phyloP scores from a whole-genome alignment of 2,888 invertebrate genomes.

The Mimas tiliae region DNA sequence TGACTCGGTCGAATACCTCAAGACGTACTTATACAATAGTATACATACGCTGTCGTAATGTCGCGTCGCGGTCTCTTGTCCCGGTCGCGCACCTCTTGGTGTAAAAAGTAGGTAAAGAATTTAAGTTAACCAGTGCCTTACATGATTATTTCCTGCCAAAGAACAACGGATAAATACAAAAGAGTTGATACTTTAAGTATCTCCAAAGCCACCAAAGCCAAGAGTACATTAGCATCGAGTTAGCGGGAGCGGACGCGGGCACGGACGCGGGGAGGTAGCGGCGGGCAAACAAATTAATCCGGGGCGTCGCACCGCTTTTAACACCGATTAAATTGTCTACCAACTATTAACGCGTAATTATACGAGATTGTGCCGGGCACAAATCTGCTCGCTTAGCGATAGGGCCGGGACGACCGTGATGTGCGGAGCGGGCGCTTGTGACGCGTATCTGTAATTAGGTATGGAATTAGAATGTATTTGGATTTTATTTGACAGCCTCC shows the following conservation, averaged over 20 bases:
- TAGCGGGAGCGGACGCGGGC: background rate
- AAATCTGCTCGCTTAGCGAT: background rate
- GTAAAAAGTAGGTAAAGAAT: too few relatives aligned
- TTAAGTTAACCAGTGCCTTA: background rate
- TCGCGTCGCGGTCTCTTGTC: too few relatives aligned
- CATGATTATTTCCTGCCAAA: background rate
- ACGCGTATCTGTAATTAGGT: too few relatives aligned
- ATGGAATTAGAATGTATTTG: too few relatives aligned
- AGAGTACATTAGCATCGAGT: background rate
- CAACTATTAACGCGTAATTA: slow-evolving; percentile 26
- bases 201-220: background rate
- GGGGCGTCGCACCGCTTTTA: slow-evolving; percentile 13
- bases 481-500: too few relatives aligned
- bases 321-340: slow-evolving; percentile 22
- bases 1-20: too few relatives aligned
- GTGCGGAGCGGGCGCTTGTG: background rate
- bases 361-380: slow-evolving; percentile 3
- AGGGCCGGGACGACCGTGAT: background rate
- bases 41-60: too few relatives aligned
- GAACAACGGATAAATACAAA: background rate
- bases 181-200: background rate
- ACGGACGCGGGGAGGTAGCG: background rate
- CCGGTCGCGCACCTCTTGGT: too few relatives aligned
- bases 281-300: slow-evolving; percentile 20
- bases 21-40: too few relatives aligned